Evolutionary conservation across 2,113 vertebrate genomes (phyloP).

Genomic region (Chiloscyllium plagiosum): DNA sequence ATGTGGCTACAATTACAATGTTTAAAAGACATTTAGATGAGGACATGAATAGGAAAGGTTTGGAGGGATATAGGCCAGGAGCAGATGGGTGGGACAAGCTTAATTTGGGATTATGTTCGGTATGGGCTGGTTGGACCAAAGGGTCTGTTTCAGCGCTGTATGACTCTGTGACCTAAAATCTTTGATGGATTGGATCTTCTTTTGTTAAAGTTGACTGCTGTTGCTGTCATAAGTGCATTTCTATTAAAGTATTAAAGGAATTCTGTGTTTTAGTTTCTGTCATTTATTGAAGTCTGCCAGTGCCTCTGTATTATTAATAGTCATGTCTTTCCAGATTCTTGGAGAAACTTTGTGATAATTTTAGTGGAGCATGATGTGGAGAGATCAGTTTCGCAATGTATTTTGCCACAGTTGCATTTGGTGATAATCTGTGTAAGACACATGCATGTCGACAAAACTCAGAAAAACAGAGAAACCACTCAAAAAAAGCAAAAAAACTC

Average conservation of each 20-base stretch:
- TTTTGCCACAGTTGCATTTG: background rate
- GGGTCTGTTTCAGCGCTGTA: too few species aligned
- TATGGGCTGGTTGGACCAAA: too few species aligned
- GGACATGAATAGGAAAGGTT: too few species aligned
- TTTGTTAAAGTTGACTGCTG: background rate
- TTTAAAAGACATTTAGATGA: too few species aligned
- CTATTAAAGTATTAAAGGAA: constrained; percentile 3
- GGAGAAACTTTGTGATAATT: background rate
- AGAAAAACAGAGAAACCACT: background rate
- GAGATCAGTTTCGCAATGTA: background rate
- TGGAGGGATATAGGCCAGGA: too few species aligned
- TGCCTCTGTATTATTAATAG: background rate
- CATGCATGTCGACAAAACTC: background rate
- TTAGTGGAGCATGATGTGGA: background rate
- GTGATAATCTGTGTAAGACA: background rate
- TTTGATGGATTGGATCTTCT: background rate
- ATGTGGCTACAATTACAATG: too few species aligned
- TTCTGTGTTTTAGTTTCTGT: constrained; percentile 21
- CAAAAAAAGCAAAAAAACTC: background rate
- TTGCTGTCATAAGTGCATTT: background rate
- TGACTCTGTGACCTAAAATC: background rate
- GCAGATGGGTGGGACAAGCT: too few species aligned
- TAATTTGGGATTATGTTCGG: too few species aligned
- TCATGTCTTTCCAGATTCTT: background rate
- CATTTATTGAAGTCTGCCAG: background rate